Percentiles rank a stretch among this genome's conserved stretches.
Evolutionary conservation across 2,797 vertebrate genomes (phyloP).

Genomic region (Arnoldichthys spilopterus): DNA sequence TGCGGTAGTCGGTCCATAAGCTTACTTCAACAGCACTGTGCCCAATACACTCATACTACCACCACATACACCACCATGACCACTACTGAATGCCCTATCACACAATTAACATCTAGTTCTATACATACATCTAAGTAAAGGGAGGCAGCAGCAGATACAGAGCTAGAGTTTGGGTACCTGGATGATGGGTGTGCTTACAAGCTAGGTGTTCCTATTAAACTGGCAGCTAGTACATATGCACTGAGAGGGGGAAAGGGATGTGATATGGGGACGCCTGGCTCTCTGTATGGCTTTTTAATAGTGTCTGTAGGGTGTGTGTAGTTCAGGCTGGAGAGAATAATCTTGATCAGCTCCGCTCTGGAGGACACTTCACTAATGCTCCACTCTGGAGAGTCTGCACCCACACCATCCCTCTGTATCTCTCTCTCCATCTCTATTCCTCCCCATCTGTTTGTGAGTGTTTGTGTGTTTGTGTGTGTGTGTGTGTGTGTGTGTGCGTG

Average conservation of each 20-base stretch:
- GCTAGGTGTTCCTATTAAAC: too few species aligned
- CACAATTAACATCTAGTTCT: too few species aligned
- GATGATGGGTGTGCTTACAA: too few species aligned
- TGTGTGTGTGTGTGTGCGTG: background rate
- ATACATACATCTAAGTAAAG: too few species aligned
- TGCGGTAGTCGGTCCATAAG: too few species aligned
- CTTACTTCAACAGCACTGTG: too few species aligned
- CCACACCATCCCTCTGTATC: background rate
- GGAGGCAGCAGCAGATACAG: too few species aligned
- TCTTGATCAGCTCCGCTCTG: slow-evolving; percentile 12
- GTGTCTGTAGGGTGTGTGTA: background rate
- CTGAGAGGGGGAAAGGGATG: background rate
- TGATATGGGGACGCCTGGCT: background rate
- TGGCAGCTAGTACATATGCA: too few species aligned
- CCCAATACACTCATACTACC: too few species aligned
- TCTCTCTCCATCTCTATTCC: background rate
- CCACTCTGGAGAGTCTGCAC: slow-evolving; percentile 5
- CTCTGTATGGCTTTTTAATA: background rate
- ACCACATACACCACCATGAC: too few species aligned
- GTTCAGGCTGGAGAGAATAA: background rate
- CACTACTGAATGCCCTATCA: too few species aligned
- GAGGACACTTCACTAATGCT: slow-evolving; percentile 29
- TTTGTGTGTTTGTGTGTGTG: background rate
- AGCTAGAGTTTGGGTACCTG: too few species aligned
- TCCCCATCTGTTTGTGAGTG: background rate